Percentiles rank a stretch among this genome's conserved stretches.
phyloP scores from a whole-genome alignment of 1,140 invertebrate species.

The Zaprionus africanus region DNA sequence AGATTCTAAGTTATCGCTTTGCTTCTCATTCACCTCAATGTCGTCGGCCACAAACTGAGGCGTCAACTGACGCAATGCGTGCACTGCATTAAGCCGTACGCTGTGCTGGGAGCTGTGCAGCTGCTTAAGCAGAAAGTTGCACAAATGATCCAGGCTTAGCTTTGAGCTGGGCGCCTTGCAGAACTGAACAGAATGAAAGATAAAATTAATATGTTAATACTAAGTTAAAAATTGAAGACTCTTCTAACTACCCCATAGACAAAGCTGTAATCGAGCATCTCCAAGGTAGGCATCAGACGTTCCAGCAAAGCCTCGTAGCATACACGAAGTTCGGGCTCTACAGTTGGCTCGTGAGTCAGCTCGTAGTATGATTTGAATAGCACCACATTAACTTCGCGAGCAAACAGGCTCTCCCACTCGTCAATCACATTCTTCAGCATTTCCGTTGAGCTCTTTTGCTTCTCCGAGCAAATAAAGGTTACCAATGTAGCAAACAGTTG shows the following conservation, averaged over 20 bases:
- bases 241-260: constrained; percentile 58
- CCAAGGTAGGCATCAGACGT: constrained; percentile 52
- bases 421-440: constrained; percentile 85
- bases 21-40: constrained; percentile 65
- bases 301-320: constrained; percentile 59
- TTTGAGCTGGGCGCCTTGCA: constrained; percentile 59
- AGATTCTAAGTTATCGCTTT: constrained; percentile 53
- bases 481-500: constrained; percentile 85
- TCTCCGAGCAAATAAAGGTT: constrained; percentile 84
- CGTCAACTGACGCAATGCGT: constrained; percentile 63
- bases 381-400: constrained; percentile 85
- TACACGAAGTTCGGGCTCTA: constrained; percentile 45
- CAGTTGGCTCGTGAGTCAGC: constrained; percentile 49
- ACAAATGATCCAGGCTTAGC: constrained; percentile 69
- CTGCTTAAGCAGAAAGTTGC: constrained; percentile 74
- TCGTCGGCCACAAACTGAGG: constrained; percentile 73
- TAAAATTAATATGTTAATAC: neutral
- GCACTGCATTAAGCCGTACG: constrained; percentile 56
- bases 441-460: constrained; percentile 84
- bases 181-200: constrained; percentile 49
- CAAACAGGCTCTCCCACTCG: constrained; percentile 87
- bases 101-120: constrained; percentile 55
- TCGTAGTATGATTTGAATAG: constrained; percentile 85
- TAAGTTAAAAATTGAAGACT: neutral
- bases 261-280: constrained; percentile 66